A percentile compares a stretch with the other conserved stretches of the same genome.
phyloP scores from a whole-genome alignment of 2,888 invertebrate genomes.

The Ecliptopera silaceata region DNA sequence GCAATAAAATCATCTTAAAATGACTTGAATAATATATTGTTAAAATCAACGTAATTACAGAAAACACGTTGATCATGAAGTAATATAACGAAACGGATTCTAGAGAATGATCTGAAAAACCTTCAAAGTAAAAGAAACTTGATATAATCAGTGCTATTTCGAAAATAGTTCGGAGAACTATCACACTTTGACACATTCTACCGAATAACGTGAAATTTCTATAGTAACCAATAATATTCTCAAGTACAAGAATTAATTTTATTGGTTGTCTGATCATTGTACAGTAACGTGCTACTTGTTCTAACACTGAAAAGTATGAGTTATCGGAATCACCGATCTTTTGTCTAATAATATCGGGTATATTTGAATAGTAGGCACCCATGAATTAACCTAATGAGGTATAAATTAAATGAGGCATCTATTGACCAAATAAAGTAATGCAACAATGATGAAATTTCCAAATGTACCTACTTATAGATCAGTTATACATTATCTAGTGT shows the following conservation, averaged over 20 bases:
- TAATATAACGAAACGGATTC: not conserved
- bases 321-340: not conserved
- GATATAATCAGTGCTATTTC: constrained; percentile 2
- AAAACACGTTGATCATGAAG: not conserved
- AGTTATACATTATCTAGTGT: too few relatives aligned
- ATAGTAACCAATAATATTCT: constrained; percentile 22
- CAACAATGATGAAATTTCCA: too few relatives aligned
- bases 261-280: constrained; percentile 4
- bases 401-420: too few relatives aligned
- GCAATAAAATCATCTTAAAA: constrained; percentile 6
- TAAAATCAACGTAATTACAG: not conserved
- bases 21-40: constrained; percentile 8
- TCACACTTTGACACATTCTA: constrained; percentile 7
- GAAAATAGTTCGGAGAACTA: constrained; percentile 7
- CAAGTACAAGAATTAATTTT: constrained; percentile 9
- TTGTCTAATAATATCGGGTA: not conserved
- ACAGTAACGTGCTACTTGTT: not conserved
- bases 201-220: constrained; percentile 21
- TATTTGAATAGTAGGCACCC: too few relatives aligned
- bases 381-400: too few relatives aligned
- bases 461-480: too few relatives aligned
- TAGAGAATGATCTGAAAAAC: not conserved
- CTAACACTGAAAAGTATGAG: not conserved
- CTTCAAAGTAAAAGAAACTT: not conserved
- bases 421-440: too few relatives aligned